A percentile compares a stretch with the other conserved stretches of the same genome.
These are phyloP conservation scores for Orthosia incerta DNA, from an alignment of 2,888 invertebrate genomes.

Conservation along the genomic window DNA sequence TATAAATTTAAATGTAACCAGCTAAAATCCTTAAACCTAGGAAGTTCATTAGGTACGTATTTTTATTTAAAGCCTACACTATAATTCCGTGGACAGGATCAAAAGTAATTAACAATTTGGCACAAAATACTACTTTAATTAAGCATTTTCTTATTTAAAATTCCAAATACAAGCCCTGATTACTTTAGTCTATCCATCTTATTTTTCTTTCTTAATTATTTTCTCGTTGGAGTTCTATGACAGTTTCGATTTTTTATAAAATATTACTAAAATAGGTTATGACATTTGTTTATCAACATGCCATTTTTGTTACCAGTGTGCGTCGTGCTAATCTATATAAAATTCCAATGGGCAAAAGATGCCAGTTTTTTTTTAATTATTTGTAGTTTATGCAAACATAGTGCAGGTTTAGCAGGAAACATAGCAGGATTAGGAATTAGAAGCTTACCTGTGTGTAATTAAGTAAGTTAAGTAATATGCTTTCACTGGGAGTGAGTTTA, in stretches of 20 bases:
- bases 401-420: not conserved
- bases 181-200: not conserved
- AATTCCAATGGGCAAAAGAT: too few species aligned
- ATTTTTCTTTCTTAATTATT: not conserved
- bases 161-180: not conserved
- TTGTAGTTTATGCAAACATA: not conserved
- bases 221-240: not conserved
- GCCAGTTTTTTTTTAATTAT: too few species aligned
- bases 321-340: too few species aligned
- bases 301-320: too few species aligned
- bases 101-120: not conserved
- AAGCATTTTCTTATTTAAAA: not conserved
- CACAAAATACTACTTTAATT: not conserved
- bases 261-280: too few species aligned
- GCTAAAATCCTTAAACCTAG: not conserved
- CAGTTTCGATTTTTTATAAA: too few species aligned
- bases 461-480: conserved; percentile 29
- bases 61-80: too few species aligned
- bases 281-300: too few species aligned
- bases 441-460: conserved; percentile 9
- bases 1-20: too few species aligned
- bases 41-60: not conserved
- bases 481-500: conserved; percentile 37
- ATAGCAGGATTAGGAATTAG: not conserved
- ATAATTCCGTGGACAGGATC: not conserved